Conservation (phyloP, 2,113 vertebrate species). For the Elephas maximus region DNA sequence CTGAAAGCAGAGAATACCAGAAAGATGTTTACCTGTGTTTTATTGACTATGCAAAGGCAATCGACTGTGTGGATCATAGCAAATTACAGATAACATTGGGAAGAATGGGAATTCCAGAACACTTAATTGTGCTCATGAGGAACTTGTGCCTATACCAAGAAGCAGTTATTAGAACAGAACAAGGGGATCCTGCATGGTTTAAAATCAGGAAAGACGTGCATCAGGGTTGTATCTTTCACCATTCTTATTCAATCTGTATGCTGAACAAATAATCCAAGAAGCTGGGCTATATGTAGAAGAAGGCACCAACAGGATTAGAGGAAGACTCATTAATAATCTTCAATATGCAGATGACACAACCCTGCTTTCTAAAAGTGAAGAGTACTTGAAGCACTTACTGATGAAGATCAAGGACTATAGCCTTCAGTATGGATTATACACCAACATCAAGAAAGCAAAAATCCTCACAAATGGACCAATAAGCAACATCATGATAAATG, state of each 20-base stretch:
- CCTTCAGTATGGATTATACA: background rate
- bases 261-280: background rate
- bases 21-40: too few relatives aligned
- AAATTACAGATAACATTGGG: background rate
- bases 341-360: background rate
- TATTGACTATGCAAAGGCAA: background rate
- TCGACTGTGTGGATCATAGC: background rate
- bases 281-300: background rate
- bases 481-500: background rate
- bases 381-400: background rate
- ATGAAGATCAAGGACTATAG: background rate
- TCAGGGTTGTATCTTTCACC: background rate
- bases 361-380: background rate
- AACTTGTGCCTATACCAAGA: background rate
- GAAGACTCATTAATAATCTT: background rate
- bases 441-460: background rate
- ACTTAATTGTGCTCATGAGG: background rate
- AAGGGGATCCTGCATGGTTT: background rate
- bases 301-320: background rate
- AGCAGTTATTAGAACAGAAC: background rate
- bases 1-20: background rate
- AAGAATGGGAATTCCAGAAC: background rate
- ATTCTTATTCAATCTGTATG: background rate
- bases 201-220: background rate
- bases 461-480: background rate